Evolutionary conservation across 2,113 vertebrate genomes (phyloP).

Genomic region (Fukomys damarensis): DNA sequence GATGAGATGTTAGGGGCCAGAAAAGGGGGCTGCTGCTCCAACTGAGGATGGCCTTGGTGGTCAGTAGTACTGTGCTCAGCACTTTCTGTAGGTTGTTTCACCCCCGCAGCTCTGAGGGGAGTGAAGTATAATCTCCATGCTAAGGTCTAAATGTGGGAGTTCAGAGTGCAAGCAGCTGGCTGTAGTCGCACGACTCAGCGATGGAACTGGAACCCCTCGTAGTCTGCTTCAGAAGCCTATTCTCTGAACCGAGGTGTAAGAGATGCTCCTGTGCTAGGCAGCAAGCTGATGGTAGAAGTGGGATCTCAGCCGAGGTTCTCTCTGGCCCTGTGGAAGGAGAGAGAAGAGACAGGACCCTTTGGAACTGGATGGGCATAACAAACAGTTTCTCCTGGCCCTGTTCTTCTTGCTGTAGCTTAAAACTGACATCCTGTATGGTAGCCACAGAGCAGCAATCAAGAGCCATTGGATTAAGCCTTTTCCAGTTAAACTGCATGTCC

Average conservation of each 20-base stretch:
- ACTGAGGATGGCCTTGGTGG: background rate
- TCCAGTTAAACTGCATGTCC: background rate
- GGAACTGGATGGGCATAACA: background rate
- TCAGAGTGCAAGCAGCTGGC: background rate
- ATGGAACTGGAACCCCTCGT: background rate
- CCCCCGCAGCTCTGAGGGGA: background rate
- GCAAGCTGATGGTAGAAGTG: background rate
- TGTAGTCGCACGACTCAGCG: rapidly evolving
- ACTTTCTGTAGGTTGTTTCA: background rate
- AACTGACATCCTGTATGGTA: background rate
- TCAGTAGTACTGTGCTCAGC: background rate
- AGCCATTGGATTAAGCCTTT: background rate
- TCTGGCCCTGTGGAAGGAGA: background rate
- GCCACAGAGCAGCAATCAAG: background rate
- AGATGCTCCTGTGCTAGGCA: background rate
- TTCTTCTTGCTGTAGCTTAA: background rate
- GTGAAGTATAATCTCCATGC: background rate
- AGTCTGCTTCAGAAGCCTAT: background rate
- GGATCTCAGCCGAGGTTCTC: background rate
- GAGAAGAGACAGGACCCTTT: background rate
- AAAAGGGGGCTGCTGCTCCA: background rate
- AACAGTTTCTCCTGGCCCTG: background rate
- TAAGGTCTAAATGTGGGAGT: background rate
- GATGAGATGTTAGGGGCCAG: background rate
- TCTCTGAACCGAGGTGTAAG: background rate